phyloP scores from a whole-genome alignment of 1,140 invertebrate species.

The Pseudomyrmex sp. region DNA sequence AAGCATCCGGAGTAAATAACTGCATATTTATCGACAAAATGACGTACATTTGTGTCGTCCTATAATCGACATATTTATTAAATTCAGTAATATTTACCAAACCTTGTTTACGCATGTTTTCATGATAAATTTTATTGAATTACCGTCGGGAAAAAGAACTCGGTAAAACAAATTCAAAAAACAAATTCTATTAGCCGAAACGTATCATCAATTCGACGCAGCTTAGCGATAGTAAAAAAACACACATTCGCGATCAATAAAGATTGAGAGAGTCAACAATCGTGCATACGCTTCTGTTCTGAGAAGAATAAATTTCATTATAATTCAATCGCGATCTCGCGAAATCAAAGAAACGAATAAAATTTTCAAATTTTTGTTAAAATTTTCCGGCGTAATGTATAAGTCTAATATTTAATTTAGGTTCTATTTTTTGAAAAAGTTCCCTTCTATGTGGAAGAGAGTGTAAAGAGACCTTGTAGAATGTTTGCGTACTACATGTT shows the following conservation, averaged over 20 bases:
- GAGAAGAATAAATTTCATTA: background rate
- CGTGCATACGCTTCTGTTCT: background rate
- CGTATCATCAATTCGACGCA: background rate
- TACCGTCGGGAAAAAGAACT: background rate
- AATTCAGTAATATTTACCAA: constrained; percentile 12
- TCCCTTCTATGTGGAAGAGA: background rate
- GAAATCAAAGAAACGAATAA: background rate
- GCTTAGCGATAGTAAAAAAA: background rate
- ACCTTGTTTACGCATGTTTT: background rate
- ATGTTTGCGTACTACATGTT: background rate
- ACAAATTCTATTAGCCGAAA: constrained; percentile 9
- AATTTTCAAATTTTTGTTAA: background rate
- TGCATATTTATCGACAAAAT: background rate
- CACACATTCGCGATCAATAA: background rate
- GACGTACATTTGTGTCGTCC: background rate
- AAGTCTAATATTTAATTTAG: no score
- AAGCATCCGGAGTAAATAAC: background rate
- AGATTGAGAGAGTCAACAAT: background rate
- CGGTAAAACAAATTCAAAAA: background rate
- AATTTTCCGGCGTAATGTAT: background rate
- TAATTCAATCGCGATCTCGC: background rate
- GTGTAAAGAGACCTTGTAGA: background rate
- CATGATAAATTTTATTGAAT: background rate
- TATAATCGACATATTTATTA: constrained; percentile 1
- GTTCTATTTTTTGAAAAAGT: background rate